Evolutionary conservation across 2,113 vertebrate species (phyloP).

Genomic region (Todiramphus saurophagus): DNA sequence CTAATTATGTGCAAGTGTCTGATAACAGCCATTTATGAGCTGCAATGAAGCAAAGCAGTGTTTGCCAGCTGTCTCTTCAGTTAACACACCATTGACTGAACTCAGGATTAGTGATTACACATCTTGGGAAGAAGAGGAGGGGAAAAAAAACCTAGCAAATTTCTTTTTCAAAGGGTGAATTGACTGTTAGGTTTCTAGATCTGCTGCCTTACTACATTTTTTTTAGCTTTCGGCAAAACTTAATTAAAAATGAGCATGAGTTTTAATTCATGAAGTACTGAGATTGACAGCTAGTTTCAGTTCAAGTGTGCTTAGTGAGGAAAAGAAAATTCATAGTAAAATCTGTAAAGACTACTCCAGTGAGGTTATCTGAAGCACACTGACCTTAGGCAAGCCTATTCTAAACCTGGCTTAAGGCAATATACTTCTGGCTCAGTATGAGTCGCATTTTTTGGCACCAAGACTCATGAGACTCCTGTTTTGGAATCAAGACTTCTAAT

Average conservation of each 20-base stretch:
- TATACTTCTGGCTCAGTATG: background rate
- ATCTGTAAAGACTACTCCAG: background rate
- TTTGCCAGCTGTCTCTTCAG: background rate
- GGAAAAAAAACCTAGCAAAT: background rate
- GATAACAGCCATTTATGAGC: background rate
- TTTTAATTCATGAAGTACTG: background rate
- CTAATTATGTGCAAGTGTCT: background rate
- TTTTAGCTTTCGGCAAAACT: background rate
- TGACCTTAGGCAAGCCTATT: background rate
- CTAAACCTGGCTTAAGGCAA: background rate
- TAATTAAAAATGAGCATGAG: background rate
- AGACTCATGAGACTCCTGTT: background rate
- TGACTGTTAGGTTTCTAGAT: background rate
- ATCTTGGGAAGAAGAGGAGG: background rate
- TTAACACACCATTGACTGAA: background rate
- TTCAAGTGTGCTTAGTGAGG: background rate
- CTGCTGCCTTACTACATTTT: background rate
- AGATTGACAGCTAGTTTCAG: background rate
- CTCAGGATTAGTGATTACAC: background rate
- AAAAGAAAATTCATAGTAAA: background rate
- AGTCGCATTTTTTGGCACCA: background rate
- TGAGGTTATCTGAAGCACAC: background rate
- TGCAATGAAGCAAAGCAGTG: background rate
- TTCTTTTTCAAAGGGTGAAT: background rate
- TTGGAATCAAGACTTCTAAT: background rate